Conservation (phyloP, 2,797 vertebrate genomes). For the Setipinna tenuifilis region DNA sequence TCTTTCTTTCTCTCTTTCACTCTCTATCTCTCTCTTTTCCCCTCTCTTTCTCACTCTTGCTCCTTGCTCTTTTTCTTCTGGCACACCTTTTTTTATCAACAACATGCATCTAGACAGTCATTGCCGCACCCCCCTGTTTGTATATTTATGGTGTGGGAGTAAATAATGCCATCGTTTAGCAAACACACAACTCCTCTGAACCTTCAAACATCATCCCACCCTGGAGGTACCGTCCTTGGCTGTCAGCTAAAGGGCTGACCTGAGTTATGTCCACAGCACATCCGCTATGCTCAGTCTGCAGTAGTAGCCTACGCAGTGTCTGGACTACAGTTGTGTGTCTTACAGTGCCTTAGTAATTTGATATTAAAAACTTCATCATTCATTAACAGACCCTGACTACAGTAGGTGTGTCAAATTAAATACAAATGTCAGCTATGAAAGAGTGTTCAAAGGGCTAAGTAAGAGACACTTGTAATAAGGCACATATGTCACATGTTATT, state of each 20-base stretch:
- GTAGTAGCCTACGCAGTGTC: no score
- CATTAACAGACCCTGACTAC: background rate
- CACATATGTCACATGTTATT: background rate
- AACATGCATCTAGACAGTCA: background rate
- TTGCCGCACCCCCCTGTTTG: background rate
- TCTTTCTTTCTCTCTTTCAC: no score
- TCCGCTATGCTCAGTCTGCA: no score
- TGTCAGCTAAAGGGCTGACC: no score
- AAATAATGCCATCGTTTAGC: background rate
- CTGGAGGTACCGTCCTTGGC: background rate
- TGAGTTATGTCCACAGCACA: no score
- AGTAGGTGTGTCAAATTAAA: background rate
- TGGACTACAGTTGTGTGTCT: no score
- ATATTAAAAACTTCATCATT: constrained; percentile 11
- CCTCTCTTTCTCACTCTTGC: constrained; percentile 14
- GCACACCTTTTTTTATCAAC: background rate
- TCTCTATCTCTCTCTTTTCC: constrained; percentile 8
- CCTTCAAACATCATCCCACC: background rate
- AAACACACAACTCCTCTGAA: background rate
- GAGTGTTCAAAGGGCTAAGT: background rate
- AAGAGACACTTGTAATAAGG: background rate
- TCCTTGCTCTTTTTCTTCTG: background rate
- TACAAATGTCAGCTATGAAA: background rate
- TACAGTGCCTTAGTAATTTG: background rate
- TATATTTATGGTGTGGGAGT: background rate